Evolutionary conservation across 2,797 vertebrate species (phyloP), one percentile per base, ranked within the genome.

Genomic region (Enteromius anoplus): DNA sequence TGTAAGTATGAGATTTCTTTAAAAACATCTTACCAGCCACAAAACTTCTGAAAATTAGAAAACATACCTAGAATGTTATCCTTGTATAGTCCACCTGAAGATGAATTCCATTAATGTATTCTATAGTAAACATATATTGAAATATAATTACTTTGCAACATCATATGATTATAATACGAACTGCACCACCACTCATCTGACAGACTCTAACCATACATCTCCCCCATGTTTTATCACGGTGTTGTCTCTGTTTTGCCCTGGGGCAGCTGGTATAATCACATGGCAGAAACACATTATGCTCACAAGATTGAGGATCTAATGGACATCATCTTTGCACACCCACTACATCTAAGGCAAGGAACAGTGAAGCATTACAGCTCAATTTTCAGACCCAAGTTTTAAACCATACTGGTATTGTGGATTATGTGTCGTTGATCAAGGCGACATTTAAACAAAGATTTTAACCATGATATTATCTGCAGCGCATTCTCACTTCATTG

Each of bases 261-360:
- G 40, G 85, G 88, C 84, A 88, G 85, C 80, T 88, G 79, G 87
- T 85, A 66, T 88, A 87, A 90, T 88, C 88, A 84, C 72, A 89
- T 86, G 85, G 85, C 87, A 71, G 86, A 91, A 90, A 89, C 91
- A 90, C 89, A 92, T 94, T 94, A 93, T 90, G 89, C 91, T 91
- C 87, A 91, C 91, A 93, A 93, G 93, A 93, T 86, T 93, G 91
- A 93, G 91, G 88, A 91, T 88, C 90, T 93, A 93, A 93, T 93
- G 93, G 89, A 86, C 69, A 88, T 86, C 47, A 85, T 82, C 84
- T 88, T 86, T 85, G 84, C 81, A 73, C 82, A 75, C 84, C 77
- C 73, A 45, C 53, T 71, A 62, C 80, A 84, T 83, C 75, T 71
- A 80, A 81, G 47, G 60, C 73, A 78, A 66, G 40, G 53, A 75